Base-by-base conservation (phyloP, 2,888 invertebrate genomes). In the Philhelius pedissequus region DNA sequence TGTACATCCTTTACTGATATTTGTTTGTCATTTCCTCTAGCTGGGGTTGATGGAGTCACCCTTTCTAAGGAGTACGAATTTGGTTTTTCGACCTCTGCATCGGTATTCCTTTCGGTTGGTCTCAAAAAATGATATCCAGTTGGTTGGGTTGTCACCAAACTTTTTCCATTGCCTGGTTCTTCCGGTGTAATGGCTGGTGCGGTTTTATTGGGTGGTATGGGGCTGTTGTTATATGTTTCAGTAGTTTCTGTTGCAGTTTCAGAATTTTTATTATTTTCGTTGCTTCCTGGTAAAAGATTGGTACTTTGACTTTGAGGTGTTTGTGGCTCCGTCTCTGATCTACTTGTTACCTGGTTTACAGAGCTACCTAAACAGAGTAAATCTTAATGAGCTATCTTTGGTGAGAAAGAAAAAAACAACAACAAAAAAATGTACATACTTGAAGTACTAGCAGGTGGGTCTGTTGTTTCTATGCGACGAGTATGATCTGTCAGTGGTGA, bases 21-120 rank as follows among this genome's bases (percentile, higher is more conserved):
- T 77, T 82, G 82, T 82, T 82, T 82, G 62, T 82, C 77, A 77
- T 82, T 82, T 82, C 62, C 82, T 77, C 15, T 6, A 32, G 20
- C n/a, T 54, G 52, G 58, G 20, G 40, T 11, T 40, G 38, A 40
- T 22, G 60, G 18, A 45, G 50, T 15, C 13, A 38, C 60, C 25
- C 54, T 30, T 25, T 58, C 71, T 15, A 68, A 22, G 18, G 60
- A 62, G 20, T 62, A 62, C 30, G 77, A 68, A 54, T 77, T 82
- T 54, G 68, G 60, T 68, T 82, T 73, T 68, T 48, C 71, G 20
- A 73, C 60, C 38, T 54, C 54, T 35, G 45, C 43, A 38, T 76
- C 69, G 71, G 71, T 68, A 82, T 77, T 77, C 48, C 52, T 73
- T 82, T 73, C 54, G 73, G 60, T 27, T 68, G 66, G 60, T 77